Base-by-base conservation (phyloP, 2,888 invertebrate genomes). In the Chalcosyrphus nemorum region DNA sequence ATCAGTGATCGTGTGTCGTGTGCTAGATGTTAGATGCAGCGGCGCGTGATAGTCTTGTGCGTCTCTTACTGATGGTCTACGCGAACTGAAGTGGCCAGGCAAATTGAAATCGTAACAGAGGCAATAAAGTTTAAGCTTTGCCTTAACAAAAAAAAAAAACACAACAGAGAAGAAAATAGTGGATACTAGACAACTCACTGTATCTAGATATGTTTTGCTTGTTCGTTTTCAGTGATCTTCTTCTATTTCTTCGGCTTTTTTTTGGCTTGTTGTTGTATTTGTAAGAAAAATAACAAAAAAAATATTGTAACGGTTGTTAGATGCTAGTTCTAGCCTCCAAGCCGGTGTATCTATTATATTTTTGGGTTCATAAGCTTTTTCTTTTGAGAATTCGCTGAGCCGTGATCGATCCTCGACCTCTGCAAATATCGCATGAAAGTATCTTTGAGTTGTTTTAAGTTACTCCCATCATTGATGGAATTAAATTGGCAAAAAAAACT, bases 81-180 rank as follows among this genome's bases (percentile, higher is more conserved):
- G 74, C 66, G 74, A 80, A 84, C 84, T 84, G 74, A 84, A 68
- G 78, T 70, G 80, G 84, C 74, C 70, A 65, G 29, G 84, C 70
- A 70, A 84, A 84, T 80, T 75, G 74, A 75, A 84, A 80, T 84
- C 63, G 70, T 84, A 84, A 80, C 84, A 84, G 68, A 80, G 84
- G 84, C 38, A 75, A 84, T 80, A 84, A 84, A 80, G 70, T 68
- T 43, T 50, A 74, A 80, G 65, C 74, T 84, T 71, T 56, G 61
- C 7, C 47, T 56, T 52, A 13, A n/a, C n/a, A n/a, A n/a, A n/a
- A n/a, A n/a, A n/a, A n/a, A n/a, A n/a, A 24, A 47, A 19, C 76
- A 32, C 43, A 68, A 68, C 29, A 43, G 35, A 3, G 32, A 63
- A 32, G 74, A 43, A 61, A 29, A 19, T 19, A 47, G n/a, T n/a